Evolutionary conservation across 1,140 invertebrate species (phyloP), one percentile per base, ranked within the genome.

Genomic region (Cyclargus thomasi): DNA sequence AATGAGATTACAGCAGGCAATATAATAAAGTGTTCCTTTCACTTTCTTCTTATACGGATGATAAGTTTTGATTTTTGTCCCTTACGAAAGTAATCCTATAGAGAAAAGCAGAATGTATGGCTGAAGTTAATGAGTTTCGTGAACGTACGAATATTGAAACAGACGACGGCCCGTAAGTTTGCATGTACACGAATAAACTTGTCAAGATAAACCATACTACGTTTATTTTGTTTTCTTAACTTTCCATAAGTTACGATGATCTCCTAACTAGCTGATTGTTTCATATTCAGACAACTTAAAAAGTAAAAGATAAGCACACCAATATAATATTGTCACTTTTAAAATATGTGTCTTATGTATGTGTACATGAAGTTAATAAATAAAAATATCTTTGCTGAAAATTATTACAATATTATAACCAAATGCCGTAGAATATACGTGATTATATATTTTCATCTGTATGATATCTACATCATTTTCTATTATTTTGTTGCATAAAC

Each of bases 51-150:
- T 11, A 16, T 67, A 16, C 62, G 21, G 22, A 47, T 11, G 72
- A 77, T 88, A 81, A 81, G 82, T 86, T 70, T 81, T 82, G 64
- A 83, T 86, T 81, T 82, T 69, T 47, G 2, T 47, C 39, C 39
- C 39, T 8, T 47, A 16, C 6, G 14, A 47, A 47, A 47, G 14
- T 16, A 11, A 59, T 22, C 8, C 65, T 70, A 67, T 74, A 80
- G 67, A 63, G 69, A 74, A 82, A 85, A 87, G 75, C 74, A 79
- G 74, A 83, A 87, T 72, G 76, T 84, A 85, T 79, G 72, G 78
- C 69, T 64, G 76, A 79, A 76, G 77, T 77, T 85, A 85, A 87
- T 85, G 80, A 85, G 77, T 65, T 78, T 78, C 67, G 67, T 67
- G 72, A 70, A 72, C 69, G 67, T 69, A 69, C 66, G 69, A 76